Conservation (phyloP, 2,888 invertebrate genomes). For the Heliconius ethilla region DNA sequence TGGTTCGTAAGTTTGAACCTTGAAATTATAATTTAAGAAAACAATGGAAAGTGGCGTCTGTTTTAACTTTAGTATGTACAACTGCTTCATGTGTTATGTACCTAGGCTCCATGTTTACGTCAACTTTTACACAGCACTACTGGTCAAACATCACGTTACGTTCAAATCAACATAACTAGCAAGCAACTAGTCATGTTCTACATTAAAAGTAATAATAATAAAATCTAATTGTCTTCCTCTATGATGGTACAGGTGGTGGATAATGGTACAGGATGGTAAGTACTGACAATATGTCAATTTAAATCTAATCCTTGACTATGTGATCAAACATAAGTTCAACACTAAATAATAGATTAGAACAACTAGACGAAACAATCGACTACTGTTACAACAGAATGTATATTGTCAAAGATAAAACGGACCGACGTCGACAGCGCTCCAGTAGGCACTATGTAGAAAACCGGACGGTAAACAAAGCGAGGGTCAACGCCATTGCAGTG, state of each 20-base stretch:
- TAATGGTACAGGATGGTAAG: not conserved
- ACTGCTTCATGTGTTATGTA: not conserved
- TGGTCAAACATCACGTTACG: constrained; percentile 60
- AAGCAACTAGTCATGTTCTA: constrained; percentile 4
- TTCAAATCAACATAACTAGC: constrained; percentile 4
- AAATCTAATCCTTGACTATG: not conserved
- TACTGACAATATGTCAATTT: not conserved
- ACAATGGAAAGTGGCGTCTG: not conserved
- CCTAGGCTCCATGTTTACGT: not conserved
- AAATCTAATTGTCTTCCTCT: not conserved
- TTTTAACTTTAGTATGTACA: not conserved
- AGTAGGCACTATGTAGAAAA: constrained; percentile 42
- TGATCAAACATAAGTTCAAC: constrained; percentile 5
- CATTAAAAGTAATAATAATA: not conserved
- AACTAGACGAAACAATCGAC: constrained; percentile 36
- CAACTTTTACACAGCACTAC: constrained; percentile 63
- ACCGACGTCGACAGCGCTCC: constrained; percentile 31
- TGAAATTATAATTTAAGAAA: not conserved
- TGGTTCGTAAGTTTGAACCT: not conserved
- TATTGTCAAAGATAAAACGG: constrained; percentile 38
- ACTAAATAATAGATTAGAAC: constrained; percentile 12
- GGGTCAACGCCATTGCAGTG: constrained; percentile 62
- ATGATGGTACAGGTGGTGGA: not conserved
- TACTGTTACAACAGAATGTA: constrained; percentile 34
- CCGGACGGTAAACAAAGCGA: constrained; percentile 67